Percentiles rank a stretch among this genome's conserved stretches.
Conservation (phyloP, 2,888 invertebrate species). For the Doris montereyensis region DNA sequence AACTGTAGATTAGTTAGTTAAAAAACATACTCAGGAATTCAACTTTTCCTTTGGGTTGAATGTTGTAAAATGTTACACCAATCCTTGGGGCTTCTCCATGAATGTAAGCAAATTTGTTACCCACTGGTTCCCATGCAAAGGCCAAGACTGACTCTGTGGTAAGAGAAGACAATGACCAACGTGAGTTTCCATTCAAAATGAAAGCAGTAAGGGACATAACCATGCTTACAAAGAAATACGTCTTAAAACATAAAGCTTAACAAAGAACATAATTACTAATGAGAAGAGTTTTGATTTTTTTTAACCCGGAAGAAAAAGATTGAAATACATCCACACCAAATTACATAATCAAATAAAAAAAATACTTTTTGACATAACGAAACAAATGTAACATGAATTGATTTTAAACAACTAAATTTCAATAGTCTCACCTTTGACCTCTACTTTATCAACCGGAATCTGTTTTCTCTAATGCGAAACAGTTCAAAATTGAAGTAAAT, state of each 20-base stretch:
- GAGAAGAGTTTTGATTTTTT: no score
- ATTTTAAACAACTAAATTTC: neutral
- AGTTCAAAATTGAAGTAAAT: conserved; percentile 99
- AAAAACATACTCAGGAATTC: conserved; percentile 85
- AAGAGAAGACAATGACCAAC: neutral
- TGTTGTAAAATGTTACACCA: conserved; percentile 90
- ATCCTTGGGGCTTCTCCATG: conserved; percentile 91
- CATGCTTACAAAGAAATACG: no score
- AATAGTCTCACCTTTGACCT: conserved; percentile 82
- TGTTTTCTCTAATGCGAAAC: conserved; percentile 97
- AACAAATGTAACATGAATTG: neutral
- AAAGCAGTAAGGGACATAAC: no score
- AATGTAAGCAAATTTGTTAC: conserved; percentile 95
- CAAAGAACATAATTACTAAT: no score
- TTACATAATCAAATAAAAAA: neutral
- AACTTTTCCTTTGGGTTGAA: conserved; percentile 91
- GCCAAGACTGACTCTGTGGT: conserved; percentile 77
- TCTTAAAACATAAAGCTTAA: no score
- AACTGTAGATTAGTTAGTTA: no score
- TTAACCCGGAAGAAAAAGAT: no score
- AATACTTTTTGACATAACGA: neutral
- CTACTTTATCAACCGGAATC: conserved; percentile 97
- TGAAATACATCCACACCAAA: neutral
- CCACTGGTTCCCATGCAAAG: conserved; percentile 98
- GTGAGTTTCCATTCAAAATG: no score